phyloP scores from a whole-genome alignment of 2,888 invertebrate genomes.

The Corbicula japonica region DNA sequence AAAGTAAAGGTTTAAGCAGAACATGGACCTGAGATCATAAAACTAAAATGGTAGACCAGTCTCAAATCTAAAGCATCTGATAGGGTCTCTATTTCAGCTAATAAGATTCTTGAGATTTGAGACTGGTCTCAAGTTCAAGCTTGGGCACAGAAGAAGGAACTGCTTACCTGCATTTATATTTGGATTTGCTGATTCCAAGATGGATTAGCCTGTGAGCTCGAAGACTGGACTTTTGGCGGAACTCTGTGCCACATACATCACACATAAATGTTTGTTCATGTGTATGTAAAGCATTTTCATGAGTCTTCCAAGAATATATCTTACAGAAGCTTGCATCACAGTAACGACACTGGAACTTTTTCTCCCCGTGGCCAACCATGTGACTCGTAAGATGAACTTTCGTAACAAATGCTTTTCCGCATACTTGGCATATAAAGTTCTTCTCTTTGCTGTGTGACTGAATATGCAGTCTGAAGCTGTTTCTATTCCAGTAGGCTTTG shows the following conservation, averaged over 20 bases:
- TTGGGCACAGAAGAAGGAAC: too few species aligned
- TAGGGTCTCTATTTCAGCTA: too few species aligned
- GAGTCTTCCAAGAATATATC: conserved; percentile 18
- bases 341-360: conserved; percentile 6
- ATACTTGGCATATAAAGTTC: conserved; percentile 16
- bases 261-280: conserved; percentile 17
- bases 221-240: conserved; percentile 7
- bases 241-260: conserved; percentile 23
- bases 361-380: conserved; percentile 9
- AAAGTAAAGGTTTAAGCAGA: too few species aligned
- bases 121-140: too few species aligned
- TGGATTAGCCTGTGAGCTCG: conserved; percentile 18
- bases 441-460: conserved; percentile 1
- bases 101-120: too few species aligned
- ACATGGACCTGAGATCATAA: too few species aligned
- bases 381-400: conserved; percentile 28
- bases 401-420: conserved; percentile 18
- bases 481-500: conserved; percentile 12
- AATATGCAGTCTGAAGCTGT: background rate
- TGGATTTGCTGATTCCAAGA: too few species aligned
- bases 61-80: too few species aligned
- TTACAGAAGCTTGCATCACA: conserved; percentile 21
- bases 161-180: too few species aligned
- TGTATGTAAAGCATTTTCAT: conserved; percentile 36
- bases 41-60: too few species aligned